Percentiles rank a stretch among this genome's conserved stretches.
These are phyloP conservation scores for Mythimna lalbum DNA, from an alignment of 2,888 invertebrate species.

Conservation along the genomic window DNA sequence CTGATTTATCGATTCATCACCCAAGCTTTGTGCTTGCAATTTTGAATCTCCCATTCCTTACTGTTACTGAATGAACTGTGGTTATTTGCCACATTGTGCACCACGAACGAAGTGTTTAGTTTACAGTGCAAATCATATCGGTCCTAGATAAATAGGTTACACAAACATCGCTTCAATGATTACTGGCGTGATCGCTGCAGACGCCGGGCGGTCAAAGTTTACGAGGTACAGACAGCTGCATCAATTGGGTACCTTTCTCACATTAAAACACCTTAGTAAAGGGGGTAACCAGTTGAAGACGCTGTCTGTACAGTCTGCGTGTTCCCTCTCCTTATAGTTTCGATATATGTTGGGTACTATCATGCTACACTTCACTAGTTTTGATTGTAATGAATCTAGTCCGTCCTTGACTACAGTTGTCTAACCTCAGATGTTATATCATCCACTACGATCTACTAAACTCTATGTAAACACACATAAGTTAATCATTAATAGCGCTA, in stretches of 20 bases:
- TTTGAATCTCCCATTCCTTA: slow-evolving; percentile 50
- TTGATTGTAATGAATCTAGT: slow-evolving; percentile 2
- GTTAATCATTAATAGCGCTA: slow-evolving; percentile 31
- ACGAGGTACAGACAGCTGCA: slow-evolving; percentile 13
- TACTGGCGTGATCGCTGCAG: slow-evolving; percentile 66
- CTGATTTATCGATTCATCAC: slow-evolving; percentile 53
- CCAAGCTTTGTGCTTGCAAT: slow-evolving; percentile 23
- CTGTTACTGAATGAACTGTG: slow-evolving; percentile 44
- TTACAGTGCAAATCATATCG: slow-evolving; percentile 61
- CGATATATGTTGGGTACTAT: neutral
- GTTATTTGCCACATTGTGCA: slow-evolving; percentile 40
- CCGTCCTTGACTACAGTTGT: neutral
- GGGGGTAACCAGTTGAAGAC: no score
- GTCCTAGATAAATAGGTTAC: slow-evolving; percentile 77
- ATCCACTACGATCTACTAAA: slow-evolving; percentile 11
- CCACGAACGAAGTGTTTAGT: slow-evolving; percentile 58
- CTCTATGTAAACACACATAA: slow-evolving; percentile 6
- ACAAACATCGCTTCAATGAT: slow-evolving; percentile 77
- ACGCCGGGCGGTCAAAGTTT: slow-evolving; percentile 58
- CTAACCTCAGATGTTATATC: slow-evolving; percentile 4
- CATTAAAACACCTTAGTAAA: no score
- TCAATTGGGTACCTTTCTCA: no score
- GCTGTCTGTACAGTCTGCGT: no score
- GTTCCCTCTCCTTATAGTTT: slow-evolving; percentile 2
- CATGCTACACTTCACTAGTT: neutral